Evolutionary conservation across 2,888 invertebrate genomes (phyloP), one percentile per base, ranked within the genome.

Genomic region (Xanthorhoe designata): DNA sequence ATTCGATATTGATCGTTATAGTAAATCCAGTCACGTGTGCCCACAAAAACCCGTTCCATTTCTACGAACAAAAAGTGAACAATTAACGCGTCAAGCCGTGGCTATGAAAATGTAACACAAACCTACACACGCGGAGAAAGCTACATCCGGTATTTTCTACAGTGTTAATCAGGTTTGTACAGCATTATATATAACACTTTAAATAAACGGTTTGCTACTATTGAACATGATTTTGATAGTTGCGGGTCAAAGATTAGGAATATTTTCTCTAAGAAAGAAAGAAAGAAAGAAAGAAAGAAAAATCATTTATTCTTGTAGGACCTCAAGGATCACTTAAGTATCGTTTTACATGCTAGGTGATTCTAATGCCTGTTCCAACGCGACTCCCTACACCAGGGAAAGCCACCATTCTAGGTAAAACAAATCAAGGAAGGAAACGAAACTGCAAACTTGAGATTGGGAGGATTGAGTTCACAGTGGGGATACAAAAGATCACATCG

Each of bases 91-190:
- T 56, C 59, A n/a, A 57, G 49, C 47, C 59, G 15, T 19, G 38
- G 42, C 61, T 45, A 58, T 55, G 63, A 57, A 65, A 69, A 69
- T 58, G 54, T 66, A 70, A 72, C 67, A 70, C 67, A 58, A 64
- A 57, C 61, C 58, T 59, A 70, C 66, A 67, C 58, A 58, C 61
- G 53, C 50, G 65, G 72, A 69, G 72, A 72, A 74, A 74, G 72
- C 72, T 55, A 57, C 69, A 51, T 66, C 60, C 61, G 66, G 64
- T 62, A 64, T 58, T 63, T 54, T 62, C 64, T 61, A 60, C 54
- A 59, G 56, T 56, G 67, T 56, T 63, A 55, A 61, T 56, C 61
- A 64, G 52, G 64, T 70, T 70, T 68, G 65, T 66, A 45, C 54
- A 29, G 47, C 58, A 50, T 45, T n/a, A 55, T 45, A 52, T 3